Conservation (phyloP, 2,888 invertebrate species). For the Perizoma flavofasciatum region DNA sequence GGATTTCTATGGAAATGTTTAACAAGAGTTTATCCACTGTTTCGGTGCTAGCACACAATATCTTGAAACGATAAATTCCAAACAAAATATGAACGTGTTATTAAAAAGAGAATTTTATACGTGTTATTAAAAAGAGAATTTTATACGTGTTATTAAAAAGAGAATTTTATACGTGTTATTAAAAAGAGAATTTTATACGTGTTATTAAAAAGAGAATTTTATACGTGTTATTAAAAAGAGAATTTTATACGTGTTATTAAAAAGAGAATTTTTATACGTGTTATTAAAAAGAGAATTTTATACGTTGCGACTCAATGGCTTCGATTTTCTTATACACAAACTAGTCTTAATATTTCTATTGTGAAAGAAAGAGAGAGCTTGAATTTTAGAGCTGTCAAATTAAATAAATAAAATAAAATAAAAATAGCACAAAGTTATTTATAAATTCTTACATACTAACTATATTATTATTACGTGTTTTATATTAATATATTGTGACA, state of each 20-base stretch:
- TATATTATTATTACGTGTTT: too few species aligned
- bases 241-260: constrained; percentile 48
- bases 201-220: constrained; percentile 41
- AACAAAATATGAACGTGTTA: constrained; percentile 51
- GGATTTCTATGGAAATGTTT: constrained; percentile 28
- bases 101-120: constrained; percentile 38
- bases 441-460: too few species aligned
- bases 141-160: constrained; percentile 46
- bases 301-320: neutral
- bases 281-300: constrained; percentile 41
- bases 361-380: too few species aligned
- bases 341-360: too few species aligned
- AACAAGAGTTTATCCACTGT: constrained; percentile 38
- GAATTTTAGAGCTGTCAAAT: too few species aligned
- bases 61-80: constrained; percentile 54
- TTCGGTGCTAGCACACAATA: constrained; percentile 44
- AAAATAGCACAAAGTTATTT: too few species aligned
- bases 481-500: too few species aligned
- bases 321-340: too few species aligned
- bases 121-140: too few species aligned
- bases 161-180: constrained; percentile 47
- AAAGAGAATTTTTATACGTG: constrained; percentile 42
- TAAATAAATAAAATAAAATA: too few species aligned
- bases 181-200: constrained; percentile 42
- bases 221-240: constrained; percentile 45